Evolutionary conservation across 2,888 invertebrate genomes (phyloP).

Genomic region (Pyrrhosoma nymphula): DNA sequence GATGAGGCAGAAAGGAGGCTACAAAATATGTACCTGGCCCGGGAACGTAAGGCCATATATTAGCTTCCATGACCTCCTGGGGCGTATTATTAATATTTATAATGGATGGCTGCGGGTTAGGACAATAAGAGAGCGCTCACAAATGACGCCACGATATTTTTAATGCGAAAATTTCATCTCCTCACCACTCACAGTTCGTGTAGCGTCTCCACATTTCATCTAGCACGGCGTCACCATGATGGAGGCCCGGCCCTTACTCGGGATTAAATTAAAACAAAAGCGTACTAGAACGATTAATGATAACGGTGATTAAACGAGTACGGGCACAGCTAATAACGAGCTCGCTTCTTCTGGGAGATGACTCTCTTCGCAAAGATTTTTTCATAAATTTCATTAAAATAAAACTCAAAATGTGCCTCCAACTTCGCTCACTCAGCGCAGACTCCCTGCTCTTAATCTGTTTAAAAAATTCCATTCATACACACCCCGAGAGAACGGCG

Average conservation of each 20-base stretch:
- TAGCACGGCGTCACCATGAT: background rate
- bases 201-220: background rate
- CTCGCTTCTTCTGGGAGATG: background rate
- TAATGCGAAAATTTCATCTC: background rate
- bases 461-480: background rate
- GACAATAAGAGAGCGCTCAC: background rate
- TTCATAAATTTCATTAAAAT: background rate
- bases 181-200: background rate
- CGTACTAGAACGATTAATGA: background rate
- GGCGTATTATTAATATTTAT: background rate
- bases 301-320: background rate
- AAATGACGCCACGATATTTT: background rate
- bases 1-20: background rate
- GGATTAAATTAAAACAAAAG: background rate
- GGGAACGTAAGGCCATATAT: background rate
- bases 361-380: background rate
- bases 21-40: background rate
- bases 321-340: background rate
- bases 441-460: background rate
- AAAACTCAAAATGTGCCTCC: background rate
- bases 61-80: background rate
- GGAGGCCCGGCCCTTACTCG: background rate
- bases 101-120: conserved; percentile 14
- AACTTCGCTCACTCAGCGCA: background rate
- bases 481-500: background rate